Evolutionary conservation across 1,140 invertebrate genomes (phyloP), one percentile per base, ranked within the genome.

Genomic region (Zaprionus lachaisei): DNA sequence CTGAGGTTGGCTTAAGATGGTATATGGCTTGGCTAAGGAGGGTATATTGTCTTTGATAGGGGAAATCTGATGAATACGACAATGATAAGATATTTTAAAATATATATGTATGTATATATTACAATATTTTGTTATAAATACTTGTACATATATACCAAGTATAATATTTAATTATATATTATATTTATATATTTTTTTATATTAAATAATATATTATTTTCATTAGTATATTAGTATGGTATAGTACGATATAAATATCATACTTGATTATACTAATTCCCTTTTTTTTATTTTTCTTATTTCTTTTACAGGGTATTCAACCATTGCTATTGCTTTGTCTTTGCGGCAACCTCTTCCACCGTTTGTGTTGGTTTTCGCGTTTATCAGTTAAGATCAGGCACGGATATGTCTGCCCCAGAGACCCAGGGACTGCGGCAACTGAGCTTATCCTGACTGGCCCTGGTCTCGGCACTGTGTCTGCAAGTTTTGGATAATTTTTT

Each of bases 331-430:
- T 58, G 7, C n/a, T 15, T 6, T 58, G 6, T 17, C 31, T 17
- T 37, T 55, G 20, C 12, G 24, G 15, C 15, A 2, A 2, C n/a
- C 15, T 64, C 63, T 68, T 64, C 34, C 44, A 47, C 55, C 60
- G 61, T 22, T 69, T 79, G 77, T 82, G 80, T 90, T 90, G 85
- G 85, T 90, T 90, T 89, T 91, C 79, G 70, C 86, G 79, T 90
- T 91, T 90, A 90, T 90, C 85, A 85, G 85, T 90, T 90, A 74
- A 90, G 86, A 90, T 90, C 85, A 82, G 85, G 75, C 81, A 65
- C 61, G 73, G 73, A 76, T 76, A 76, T n/a, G 68, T 76, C 73
- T 76, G 72, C 14, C 69, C 73, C 78, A 67, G 58, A 26, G 65
- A 31, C 28, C 28, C 24, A 26, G 28, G 38, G 22, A 55, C 56